Conservation (phyloP, 2,888 invertebrate genomes). For the Ptilodon capucinus region DNA sequence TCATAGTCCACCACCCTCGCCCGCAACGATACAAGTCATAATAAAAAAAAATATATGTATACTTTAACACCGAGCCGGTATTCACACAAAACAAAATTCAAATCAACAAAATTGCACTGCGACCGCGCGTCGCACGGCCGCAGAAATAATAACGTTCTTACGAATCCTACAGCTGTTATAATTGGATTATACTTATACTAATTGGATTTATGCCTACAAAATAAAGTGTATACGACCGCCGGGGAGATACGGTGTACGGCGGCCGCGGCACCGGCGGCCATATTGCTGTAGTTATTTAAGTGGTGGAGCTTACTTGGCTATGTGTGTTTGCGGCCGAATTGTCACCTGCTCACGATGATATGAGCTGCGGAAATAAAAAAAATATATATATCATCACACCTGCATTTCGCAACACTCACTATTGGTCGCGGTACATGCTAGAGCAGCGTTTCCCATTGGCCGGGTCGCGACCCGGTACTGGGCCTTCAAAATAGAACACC, state of each 20-base stretch:
- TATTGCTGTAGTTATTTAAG: constrained; percentile 66
- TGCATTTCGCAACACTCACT: no score
- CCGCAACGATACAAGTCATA: background rate
- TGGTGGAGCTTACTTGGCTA: constrained; percentile 73
- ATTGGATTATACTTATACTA: constrained; percentile 68
- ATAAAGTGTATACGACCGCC: constrained; percentile 60
- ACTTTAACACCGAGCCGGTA: constrained; percentile 36
- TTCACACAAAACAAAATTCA: constrained; percentile 9
- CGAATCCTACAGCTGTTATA: constrained; percentile 58
- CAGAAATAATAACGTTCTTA: constrained; percentile 55
- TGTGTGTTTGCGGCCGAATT: constrained; percentile 71
- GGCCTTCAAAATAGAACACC: no score
- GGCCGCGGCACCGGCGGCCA: constrained; percentile 31
- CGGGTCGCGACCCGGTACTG: no score
- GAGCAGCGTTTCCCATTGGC: no score
- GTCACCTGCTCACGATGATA: constrained; percentile 81
- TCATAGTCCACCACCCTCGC: background rate
- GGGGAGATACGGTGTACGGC: constrained; percentile 29
- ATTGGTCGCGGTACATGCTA: no score
- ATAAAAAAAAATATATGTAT: constrained; percentile 34
- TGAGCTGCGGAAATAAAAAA: constrained; percentile 67
- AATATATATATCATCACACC: no score
- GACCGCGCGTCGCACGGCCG: constrained; percentile 24
- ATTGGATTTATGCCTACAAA: constrained; percentile 74
- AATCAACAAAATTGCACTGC: constrained; percentile 20